These are phyloP conservation scores for Equus przewalskii DNA, from an alignment of 2,113 vertebrate species.

Conservation along the genomic window DNA sequence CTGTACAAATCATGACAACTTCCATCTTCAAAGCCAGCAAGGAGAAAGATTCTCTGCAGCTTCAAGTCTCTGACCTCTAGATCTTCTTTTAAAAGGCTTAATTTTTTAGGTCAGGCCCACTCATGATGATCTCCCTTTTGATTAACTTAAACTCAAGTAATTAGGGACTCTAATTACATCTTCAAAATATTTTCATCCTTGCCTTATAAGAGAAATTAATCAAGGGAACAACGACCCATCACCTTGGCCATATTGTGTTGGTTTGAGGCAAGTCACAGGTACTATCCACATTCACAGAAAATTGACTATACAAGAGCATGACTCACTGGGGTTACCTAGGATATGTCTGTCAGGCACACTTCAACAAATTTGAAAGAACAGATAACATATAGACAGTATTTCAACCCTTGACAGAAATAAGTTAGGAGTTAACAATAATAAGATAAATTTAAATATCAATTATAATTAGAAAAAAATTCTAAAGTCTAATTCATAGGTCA, in stretches of 20 bases:
- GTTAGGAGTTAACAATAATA: background rate
- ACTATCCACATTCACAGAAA: background rate
- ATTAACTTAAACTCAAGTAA: background rate
- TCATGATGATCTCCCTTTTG: background rate
- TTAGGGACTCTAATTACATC: background rate
- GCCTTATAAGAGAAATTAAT: background rate
- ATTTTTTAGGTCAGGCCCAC: background rate
- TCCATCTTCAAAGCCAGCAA: background rate
- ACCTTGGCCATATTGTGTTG: background rate
- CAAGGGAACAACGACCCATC: background rate
- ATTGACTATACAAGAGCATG: background rate
- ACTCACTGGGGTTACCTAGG: background rate
- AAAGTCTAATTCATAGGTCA: background rate
- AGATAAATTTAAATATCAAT: background rate
- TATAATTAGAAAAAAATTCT: background rate
- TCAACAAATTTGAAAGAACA: background rate
- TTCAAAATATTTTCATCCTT: background rate
- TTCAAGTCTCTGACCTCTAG: background rate
- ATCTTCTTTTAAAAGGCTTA: background rate
- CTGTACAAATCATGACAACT: background rate
- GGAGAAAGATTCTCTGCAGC: background rate
- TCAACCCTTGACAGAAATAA: background rate
- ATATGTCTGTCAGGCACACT: background rate
- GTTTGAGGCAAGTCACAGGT: background rate
- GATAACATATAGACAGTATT: background rate